Conservation (phyloP, 2,797 vertebrate genomes). For the Rhinogobio ventralis region DNA sequence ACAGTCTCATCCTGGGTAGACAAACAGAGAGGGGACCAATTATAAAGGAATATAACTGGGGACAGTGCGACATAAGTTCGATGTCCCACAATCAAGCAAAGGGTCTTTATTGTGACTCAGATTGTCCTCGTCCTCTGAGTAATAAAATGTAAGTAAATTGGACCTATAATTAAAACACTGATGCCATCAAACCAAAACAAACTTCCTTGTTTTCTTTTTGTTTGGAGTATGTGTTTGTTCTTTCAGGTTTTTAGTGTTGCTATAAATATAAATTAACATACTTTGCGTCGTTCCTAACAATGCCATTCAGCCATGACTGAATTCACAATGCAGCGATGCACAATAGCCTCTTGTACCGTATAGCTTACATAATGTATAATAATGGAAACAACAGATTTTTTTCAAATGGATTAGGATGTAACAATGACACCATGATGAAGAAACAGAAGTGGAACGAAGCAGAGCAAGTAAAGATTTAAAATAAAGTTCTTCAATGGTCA, state of each 20-base stretch:
- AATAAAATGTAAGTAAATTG: background rate
- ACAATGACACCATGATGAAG: conserved; percentile 18
- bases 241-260: background rate
- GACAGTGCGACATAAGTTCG: conserved; percentile 6
- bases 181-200: background rate
- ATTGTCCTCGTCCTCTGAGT: background rate
- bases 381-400: background rate
- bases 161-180: background rate
- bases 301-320: background rate
- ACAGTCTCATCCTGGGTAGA: conserved; percentile 85
- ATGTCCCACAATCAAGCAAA: background rate
- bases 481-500: conserved; percentile 55
- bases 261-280: background rate
- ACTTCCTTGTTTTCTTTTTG: background rate
- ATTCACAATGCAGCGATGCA: background rate
- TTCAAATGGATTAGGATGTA: background rate
- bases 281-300: background rate
- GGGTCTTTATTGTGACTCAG: conserved; percentile 5
- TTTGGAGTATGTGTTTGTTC: background rate
- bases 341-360: background rate
- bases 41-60: conserved; percentile 20
- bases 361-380: background rate
- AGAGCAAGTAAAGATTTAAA: background rate
- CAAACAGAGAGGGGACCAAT: conserved; percentile 65
- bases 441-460: conserved; percentile 24